Conservation (phyloP, 2,113 vertebrate genomes). For the Anthoscopus minutus region DNA sequence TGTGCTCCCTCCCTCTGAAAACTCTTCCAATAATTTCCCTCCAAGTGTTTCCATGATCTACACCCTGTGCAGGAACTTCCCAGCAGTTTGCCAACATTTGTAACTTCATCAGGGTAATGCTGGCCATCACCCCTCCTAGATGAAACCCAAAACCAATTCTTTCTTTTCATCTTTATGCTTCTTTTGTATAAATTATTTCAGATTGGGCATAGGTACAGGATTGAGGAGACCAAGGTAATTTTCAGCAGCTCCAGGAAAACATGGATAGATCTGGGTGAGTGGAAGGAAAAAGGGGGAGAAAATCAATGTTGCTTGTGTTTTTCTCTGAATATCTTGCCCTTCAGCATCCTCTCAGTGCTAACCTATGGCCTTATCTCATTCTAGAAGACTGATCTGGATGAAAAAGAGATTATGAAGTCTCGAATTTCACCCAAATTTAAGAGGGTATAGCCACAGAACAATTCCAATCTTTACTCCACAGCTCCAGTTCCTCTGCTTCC, state of each 20-base stretch:
- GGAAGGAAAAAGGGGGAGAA: not conserved
- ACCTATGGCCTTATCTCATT: not conserved
- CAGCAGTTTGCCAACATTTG: not conserved
- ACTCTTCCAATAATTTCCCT: not conserved
- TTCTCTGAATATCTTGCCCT: not conserved
- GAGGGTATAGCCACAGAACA: not conserved
- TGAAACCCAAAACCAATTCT: not conserved
- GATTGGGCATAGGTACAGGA: not conserved
- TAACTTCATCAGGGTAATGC: not conserved
- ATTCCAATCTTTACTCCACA: not conserved
- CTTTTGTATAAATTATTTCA: not conserved
- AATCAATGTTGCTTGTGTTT: not conserved
- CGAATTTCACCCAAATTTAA: not conserved
- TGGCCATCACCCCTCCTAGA: accelerated
- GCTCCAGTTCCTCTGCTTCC: not conserved
- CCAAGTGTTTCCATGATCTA: not conserved
- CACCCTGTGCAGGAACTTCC: not conserved
- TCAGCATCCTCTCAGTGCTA: not conserved
- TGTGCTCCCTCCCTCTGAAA: not conserved
- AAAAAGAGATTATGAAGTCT: not conserved
- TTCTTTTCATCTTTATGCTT: not conserved
- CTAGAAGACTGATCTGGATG: not conserved
- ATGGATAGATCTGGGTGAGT: not conserved
- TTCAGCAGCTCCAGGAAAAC: not conserved
- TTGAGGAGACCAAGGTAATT: not conserved